These are phyloP conservation scores for Dryococelus australis DNA, from an alignment of 2,888 invertebrate genomes.

Conservation along the genomic window DNA sequence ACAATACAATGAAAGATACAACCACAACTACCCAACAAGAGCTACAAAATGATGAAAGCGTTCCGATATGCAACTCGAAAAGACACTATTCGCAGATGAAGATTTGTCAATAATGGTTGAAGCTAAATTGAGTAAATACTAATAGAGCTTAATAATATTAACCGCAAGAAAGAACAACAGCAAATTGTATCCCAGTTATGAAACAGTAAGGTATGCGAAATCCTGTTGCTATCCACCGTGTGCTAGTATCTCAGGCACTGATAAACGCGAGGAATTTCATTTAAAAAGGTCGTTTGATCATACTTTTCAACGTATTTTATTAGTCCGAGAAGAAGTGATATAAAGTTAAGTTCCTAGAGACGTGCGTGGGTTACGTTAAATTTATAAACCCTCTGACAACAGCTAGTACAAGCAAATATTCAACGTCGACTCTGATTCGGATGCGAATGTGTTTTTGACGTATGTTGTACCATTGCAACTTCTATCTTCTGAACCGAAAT, in stretches of 20 bases:
- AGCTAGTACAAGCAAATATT: not conserved
- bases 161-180: not conserved
- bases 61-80: too few species aligned
- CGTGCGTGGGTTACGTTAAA: not conserved
- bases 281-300: not conserved
- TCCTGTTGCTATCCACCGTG: not conserved
- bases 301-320: not conserved
- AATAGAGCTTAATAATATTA: too few species aligned
- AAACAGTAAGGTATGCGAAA: not conserved
- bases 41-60: too few species aligned
- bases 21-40: too few species aligned
- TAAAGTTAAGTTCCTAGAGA: not conserved
- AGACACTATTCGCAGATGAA: too few species aligned
- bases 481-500: not conserved
- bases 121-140: too few species aligned
- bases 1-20: too few species aligned
- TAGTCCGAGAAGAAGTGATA: not conserved
- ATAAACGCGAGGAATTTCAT: not conserved
- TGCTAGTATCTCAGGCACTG: not conserved
- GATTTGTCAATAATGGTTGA: too few species aligned
- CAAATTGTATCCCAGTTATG: not conserved
- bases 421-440: not conserved
- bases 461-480: not conserved
- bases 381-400: not conserved
- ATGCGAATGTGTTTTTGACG: conserved; percentile 12